Evolutionary conservation across 2,888 invertebrate genomes (phyloP).

Genomic region (Eupithecia pulchellata): DNA sequence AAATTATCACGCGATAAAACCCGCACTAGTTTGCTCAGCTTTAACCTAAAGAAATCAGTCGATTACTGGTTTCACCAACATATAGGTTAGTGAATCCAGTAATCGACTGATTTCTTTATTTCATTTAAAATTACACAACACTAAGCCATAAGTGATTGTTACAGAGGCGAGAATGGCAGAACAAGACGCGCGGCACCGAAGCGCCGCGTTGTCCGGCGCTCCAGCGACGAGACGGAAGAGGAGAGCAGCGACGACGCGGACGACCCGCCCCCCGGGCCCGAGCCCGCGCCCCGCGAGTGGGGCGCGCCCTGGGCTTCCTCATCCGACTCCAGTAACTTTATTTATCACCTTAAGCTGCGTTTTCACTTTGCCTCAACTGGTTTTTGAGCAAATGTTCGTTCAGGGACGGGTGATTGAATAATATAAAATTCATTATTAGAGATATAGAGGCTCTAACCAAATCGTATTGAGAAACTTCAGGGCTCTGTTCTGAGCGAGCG

Average conservation of each 20-base stretch:
- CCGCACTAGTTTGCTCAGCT: too few relatives aligned
- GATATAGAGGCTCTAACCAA: too few relatives aligned
- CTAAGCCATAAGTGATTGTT: background rate
- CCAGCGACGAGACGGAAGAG: slow-evolving; percentile 81
- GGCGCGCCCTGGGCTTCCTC: slow-evolving; percentile 84
- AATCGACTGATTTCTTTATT: too few relatives aligned
- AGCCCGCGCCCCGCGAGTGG: slow-evolving; percentile 82
- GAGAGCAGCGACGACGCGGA: slow-evolving; percentile 80
- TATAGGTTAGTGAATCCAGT: too few relatives aligned
- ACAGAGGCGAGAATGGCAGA: slow-evolving; percentile 68
- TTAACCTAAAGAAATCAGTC: too few relatives aligned
- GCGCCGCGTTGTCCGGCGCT: slow-evolving; percentile 73
- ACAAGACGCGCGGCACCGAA: slow-evolving; percentile 69
- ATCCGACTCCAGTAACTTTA: slow-evolving; percentile 69
- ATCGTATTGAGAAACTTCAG: too few relatives aligned
- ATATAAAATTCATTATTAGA: too few relatives aligned
- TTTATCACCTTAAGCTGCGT: slow-evolving; percentile 7
- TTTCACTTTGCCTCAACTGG: background rate
- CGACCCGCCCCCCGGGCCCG: slow-evolving; percentile 79
- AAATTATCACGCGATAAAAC: too few relatives aligned
- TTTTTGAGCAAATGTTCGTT: background rate
- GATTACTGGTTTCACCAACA: too few relatives aligned
- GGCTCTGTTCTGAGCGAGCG: too few relatives aligned
- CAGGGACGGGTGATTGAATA: background rate
- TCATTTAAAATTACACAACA: background rate